These are phyloP conservation scores for Eolophus roseicapilla DNA, from an alignment of 2,113 vertebrate species.

Conservation along the genomic window DNA sequence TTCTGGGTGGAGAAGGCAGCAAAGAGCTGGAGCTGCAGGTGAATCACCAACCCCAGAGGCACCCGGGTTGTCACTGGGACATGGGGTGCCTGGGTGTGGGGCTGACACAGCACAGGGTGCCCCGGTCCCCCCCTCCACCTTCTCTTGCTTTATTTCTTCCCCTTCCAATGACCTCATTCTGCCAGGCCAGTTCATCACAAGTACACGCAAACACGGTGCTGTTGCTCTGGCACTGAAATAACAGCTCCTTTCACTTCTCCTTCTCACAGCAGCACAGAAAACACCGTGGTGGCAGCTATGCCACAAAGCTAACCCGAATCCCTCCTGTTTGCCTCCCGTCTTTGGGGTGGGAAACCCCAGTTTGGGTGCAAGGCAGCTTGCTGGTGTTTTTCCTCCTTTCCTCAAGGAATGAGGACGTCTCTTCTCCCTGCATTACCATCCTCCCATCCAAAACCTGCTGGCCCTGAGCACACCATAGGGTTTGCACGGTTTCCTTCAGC, in stretches of 20 bases:
- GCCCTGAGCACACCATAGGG: neutral
- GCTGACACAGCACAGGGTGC: neutral
- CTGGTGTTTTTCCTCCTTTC: neutral
- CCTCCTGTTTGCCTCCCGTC: neutral
- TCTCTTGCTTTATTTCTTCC: neutral
- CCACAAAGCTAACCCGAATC: rapidly evolving
- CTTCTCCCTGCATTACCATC: rapidly evolving
- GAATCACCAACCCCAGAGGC: rapidly evolving
- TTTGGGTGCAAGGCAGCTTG: rapidly evolving
- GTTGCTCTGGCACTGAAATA: neutral
- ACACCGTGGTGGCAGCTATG: rapidly evolving
- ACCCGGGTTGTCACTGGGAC: rapidly evolving
- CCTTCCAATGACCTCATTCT: neutral
- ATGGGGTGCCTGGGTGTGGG: rapidly evolving
- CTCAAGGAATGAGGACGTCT: rapidly evolving
- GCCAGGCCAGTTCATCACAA: neutral
- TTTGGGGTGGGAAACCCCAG: neutral
- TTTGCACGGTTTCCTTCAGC: rapidly evolving
- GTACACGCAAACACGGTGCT: neutral
- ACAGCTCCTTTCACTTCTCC: neutral
- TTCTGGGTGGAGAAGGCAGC: neutral
- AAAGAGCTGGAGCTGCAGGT: neutral
- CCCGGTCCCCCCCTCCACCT: neutral
- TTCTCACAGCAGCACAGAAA: neutral
- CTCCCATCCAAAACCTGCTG: rapidly evolving